Percentiles rank a stretch among this genome's conserved stretches.
phyloP scores from a whole-genome alignment of 2,113 vertebrate genomes.

The Pyxicephalus adspersus region DNA sequence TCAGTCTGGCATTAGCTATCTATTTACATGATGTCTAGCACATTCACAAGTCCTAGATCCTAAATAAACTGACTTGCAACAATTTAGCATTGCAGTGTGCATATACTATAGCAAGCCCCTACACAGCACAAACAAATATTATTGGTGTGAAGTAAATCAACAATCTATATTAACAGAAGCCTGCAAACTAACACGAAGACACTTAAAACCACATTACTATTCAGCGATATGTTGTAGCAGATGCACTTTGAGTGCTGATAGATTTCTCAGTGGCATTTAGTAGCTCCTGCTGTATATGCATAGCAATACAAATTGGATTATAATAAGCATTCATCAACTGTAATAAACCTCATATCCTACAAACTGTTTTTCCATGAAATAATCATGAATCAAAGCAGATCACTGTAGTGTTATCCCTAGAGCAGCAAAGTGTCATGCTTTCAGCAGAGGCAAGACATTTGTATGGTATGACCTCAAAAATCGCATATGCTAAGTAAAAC shows the following conservation, averaged over 20 bases:
- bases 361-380: slow-evolving; percentile 12
- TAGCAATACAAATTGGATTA: slow-evolving; percentile 45
- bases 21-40: slow-evolving; percentile 3
- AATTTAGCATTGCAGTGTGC: slow-evolving; percentile 15
- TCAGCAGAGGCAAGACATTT: slow-evolving; percentile 14
- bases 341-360: slow-evolving; percentile 32
- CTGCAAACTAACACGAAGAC: slow-evolving; percentile 4
- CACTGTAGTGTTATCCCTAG: slow-evolving; percentile 17
- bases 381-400: slow-evolving; percentile 33
- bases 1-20: slow-evolving; percentile 1
- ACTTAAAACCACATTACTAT: slow-evolving; percentile 13
- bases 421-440: slow-evolving; percentile 17
- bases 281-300: slow-evolving; percentile 31
- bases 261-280: slow-evolving; percentile 35
- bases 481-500: not conserved
- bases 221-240: slow-evolving; percentile 13
- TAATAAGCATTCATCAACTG: slow-evolving; percentile 42
- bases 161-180: not conserved
- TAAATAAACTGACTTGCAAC: slow-evolving; percentile 37
- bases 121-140: slow-evolving; percentile 43
- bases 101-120: slow-evolving; percentile 22
- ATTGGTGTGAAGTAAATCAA: slow-evolving; percentile 39
- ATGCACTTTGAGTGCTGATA: slow-evolving; percentile 20
- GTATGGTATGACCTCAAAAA: slow-evolving; percentile 31
- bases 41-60: slow-evolving; percentile 11